These are phyloP conservation scores for Pachycephala philippinensis DNA, from an alignment of 2,113 vertebrate species.

Conservation along the genomic window DNA sequence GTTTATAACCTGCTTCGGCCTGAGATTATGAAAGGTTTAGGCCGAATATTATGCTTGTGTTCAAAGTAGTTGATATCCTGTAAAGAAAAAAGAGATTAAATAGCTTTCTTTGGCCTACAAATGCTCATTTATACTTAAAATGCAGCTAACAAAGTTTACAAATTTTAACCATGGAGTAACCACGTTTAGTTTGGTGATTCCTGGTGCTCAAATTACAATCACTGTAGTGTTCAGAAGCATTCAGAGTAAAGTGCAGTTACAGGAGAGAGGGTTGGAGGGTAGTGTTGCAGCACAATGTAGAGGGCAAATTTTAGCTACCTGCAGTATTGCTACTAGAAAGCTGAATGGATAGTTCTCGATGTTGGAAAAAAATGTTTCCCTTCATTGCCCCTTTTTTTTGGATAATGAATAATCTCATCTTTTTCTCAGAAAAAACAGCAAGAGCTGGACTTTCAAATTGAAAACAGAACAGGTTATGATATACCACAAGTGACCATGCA, in stretches of 20 bases:
- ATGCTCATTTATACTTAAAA: neutral
- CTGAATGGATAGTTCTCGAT: neutral
- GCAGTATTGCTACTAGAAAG: neutral
- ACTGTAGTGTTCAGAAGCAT: neutral
- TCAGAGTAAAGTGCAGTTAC: neutral
- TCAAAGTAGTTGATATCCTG: constrained; percentile 90
- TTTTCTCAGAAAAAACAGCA: constrained; percentile 55
- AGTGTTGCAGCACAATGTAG: neutral
- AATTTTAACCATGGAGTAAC: neutral
- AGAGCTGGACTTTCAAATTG: constrained; percentile 72
- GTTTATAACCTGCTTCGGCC: constrained; percentile 83
- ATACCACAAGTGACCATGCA: neutral
- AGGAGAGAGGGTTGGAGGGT: neutral
- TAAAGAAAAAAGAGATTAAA: constrained; percentile 70
- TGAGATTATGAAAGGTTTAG: constrained; percentile 85
- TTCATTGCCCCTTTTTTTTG: neutral
- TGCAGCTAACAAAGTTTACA: neutral
- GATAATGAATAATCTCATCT: neutral
- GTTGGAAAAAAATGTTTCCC: neutral
- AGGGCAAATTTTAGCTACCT: neutral
- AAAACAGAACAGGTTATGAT: neutral
- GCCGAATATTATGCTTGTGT: constrained; percentile 89
- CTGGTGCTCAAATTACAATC: neutral
- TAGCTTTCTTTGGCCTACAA: constrained; percentile 9
- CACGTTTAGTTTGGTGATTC: neutral